Percentiles rank a stretch among this genome's conserved stretches.
Conservation (phyloP, 2,888 invertebrate genomes). For the Tortricodes alternella region DNA sequence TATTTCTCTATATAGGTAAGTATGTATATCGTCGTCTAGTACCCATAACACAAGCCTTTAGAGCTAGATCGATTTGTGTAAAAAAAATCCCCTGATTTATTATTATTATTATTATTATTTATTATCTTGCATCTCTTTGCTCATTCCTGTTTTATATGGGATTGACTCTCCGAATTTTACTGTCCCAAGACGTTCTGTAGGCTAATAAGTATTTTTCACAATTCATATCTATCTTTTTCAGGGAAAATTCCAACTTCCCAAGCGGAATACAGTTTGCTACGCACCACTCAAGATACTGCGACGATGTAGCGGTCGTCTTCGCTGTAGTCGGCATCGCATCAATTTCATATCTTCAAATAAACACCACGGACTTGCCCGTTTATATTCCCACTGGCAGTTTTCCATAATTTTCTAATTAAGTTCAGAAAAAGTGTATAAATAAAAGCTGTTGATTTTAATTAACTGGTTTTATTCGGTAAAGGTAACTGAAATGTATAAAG, state of each 20-base stretch:
- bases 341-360: constrained; percentile 70
- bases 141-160: no score
- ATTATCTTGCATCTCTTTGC: no score
- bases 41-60: no score
- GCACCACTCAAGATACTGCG: constrained; percentile 54
- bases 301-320: constrained; percentile 62
- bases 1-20: no score
- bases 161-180: no score
- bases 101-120: no score
- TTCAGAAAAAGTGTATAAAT: constrained; percentile 12
- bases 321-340: constrained; percentile 69
- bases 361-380: constrained; percentile 60
- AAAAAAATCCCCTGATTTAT: no score
- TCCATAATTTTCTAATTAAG: constrained; percentile 34
- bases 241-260: constrained; percentile 56
- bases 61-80: no score
- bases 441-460: constrained; percentile 24
- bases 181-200: no score
- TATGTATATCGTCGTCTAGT: no score
- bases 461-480: constrained; percentile 5
- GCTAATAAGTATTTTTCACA: not conserved
- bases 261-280: constrained; percentile 51
- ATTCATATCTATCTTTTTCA: constrained; percentile 47
- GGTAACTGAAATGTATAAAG: constrained; percentile 37
- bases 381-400: constrained; percentile 46